A percentile compares a stretch with the other conserved stretches of the same genome.
phyloP scores from a whole-genome alignment of 2,113 vertebrate species.

The Microtus pennsylvanicus region DNA sequence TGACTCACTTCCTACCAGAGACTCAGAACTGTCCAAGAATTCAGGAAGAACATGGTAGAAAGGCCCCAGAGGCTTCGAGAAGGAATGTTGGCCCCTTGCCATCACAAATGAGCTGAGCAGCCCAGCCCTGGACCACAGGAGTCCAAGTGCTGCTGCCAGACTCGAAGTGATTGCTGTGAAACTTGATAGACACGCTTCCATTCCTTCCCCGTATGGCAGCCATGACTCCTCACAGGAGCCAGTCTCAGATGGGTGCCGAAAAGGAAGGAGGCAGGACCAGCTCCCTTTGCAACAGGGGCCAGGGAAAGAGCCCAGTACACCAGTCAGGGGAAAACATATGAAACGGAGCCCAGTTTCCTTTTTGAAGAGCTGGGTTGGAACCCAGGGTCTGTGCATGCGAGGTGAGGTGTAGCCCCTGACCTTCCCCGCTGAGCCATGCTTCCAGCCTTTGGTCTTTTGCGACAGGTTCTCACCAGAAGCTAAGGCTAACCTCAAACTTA shows the following conservation, averaged over 20 bases:
- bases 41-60: neutral
- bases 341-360: neutral
- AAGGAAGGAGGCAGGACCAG: neutral
- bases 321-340: accelerated
- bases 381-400: neutral
- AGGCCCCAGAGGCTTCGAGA: neutral
- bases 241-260: neutral
- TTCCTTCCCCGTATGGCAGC: conserved; percentile 39
- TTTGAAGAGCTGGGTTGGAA: neutral
- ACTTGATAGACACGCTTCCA: conserved; percentile 71
- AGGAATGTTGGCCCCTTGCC: conserved; percentile 39
- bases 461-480: neutral
- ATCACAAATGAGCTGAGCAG: neutral
- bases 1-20: conserved; percentile 22
- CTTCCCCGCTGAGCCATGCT: neutral
- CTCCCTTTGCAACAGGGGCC: neutral
- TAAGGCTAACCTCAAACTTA: neutral
- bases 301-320: neutral
- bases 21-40: conserved; percentile 26
- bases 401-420: neutral
- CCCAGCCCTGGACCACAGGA: conserved; percentile 59
- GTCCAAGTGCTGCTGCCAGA: conserved; percentile 38
- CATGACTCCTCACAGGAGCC: neutral
- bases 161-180: conserved; percentile 68
- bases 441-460: neutral